phyloP scores from a whole-genome alignment of 1,140 invertebrate species.

The Lordiphosa clarofinis region DNA sequence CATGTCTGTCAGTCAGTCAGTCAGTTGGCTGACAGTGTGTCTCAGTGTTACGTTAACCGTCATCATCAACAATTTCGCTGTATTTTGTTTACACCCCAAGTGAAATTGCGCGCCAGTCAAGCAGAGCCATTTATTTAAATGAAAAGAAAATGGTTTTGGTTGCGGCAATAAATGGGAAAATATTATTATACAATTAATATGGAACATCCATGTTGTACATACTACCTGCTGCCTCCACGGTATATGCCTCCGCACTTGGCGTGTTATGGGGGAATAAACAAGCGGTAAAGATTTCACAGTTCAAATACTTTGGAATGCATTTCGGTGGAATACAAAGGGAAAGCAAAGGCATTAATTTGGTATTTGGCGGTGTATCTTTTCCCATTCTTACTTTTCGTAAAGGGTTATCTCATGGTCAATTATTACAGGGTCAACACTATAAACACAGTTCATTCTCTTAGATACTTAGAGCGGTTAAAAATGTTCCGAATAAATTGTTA shows the following conservation, averaged over 20 bases:
- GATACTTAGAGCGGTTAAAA: too few species aligned
- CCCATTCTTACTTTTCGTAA: too few species aligned
- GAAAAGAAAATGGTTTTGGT: constrained; percentile 56
- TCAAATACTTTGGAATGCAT: too few species aligned
- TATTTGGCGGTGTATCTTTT: too few species aligned
- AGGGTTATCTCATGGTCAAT: too few species aligned
- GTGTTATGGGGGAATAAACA: constrained; percentile 17
- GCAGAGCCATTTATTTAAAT: constrained; percentile 68
- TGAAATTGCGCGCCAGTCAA: constrained; percentile 66
- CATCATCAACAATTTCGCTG: constrained; percentile 37
- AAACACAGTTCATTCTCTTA: too few species aligned
- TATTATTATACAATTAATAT: constrained; percentile 72
- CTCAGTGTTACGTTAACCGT: constrained; percentile 12
- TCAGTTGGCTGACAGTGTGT: constrained; percentile 23
- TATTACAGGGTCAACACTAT: too few species aligned
- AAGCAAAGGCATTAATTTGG: too few species aligned
- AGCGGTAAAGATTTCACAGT: constrained; percentile 11
- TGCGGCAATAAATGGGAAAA: constrained; percentile 37
- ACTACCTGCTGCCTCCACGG: constrained; percentile 48
- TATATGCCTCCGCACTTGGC: constrained; percentile 42
- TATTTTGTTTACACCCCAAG: constrained; percentile 33
- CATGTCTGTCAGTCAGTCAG: constrained; percentile 33
- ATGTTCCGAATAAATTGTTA: too few species aligned
- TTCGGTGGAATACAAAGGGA: too few species aligned
- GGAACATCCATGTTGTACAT: constrained; percentile 18